These are phyloP conservation scores for Ditula angustiorana DNA, from an alignment of 2,888 invertebrate genomes.

Conservation along the genomic window DNA sequence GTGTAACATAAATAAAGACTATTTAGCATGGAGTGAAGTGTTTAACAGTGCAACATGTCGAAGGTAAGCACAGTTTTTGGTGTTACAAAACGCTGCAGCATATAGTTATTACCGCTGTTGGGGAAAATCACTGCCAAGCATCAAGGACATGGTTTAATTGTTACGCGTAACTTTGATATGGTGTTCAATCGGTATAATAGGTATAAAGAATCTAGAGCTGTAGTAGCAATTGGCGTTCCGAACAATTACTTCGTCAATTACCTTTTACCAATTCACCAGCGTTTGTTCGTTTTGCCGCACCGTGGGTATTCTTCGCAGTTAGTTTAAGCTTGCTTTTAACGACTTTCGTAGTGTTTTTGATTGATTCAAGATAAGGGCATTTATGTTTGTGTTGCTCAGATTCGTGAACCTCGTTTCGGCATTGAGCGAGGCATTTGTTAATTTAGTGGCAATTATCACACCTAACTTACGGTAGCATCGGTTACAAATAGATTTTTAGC, in stretches of 20 bases:
- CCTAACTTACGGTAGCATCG: not conserved
- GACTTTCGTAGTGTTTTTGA: slow-evolving; percentile 21
- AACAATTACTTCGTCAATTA: not conserved
- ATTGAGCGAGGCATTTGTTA: slow-evolving; percentile 30
- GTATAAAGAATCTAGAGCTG: not conserved
- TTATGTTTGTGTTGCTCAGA: slow-evolving; percentile 2
- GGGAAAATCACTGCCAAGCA: slow-evolving; percentile 27
- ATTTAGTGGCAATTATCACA: slow-evolving; percentile 28
- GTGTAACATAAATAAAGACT: slow-evolving; percentile 39
- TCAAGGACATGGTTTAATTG: slow-evolving; percentile 27
- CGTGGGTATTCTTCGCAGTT: not conserved
- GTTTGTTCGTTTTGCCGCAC: slow-evolving; percentile 1
- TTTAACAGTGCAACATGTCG: slow-evolving; percentile 70
- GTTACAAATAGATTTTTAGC: not conserved
- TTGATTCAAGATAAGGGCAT: slow-evolving; percentile 15
- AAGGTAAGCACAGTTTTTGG: slow-evolving; percentile 67
- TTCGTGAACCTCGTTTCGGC: slow-evolving; percentile 1
- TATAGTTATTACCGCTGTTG: not conserved
- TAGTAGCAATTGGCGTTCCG: not conserved
- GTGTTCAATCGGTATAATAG: slow-evolving; percentile 24
- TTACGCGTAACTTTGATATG: slow-evolving; percentile 26
- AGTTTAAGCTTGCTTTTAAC: too few relatives aligned
- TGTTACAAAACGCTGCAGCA: not conserved
- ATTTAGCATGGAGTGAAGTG: slow-evolving; percentile 57
- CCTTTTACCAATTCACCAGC: slow-evolving; percentile 1